phyloP scores from a whole-genome alignment of 2,113 vertebrate genomes.

The Dasyurus viverrinus region DNA sequence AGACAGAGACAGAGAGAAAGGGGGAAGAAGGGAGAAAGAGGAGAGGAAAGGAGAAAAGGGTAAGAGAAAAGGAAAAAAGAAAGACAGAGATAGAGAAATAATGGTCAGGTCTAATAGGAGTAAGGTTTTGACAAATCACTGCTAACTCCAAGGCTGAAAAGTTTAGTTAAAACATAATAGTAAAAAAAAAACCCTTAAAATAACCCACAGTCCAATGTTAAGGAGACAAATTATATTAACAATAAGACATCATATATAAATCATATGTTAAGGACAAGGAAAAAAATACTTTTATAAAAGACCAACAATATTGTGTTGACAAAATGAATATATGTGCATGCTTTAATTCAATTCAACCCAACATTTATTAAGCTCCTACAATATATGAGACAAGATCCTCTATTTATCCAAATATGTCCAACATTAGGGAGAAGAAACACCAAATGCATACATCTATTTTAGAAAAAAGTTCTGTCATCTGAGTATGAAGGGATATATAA shows the following conservation, averaged over 20 bases:
- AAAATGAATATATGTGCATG: slow-evolving; percentile 48
- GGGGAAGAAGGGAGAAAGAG: no score
- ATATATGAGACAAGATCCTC: background rate
- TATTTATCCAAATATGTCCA: slow-evolving; percentile 11
- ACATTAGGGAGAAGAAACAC: slow-evolving; percentile 5
- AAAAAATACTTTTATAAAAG: slow-evolving; percentile 5
- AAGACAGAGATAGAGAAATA: slow-evolving; percentile 31
- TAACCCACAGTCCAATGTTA: background rate
- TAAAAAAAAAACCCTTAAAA: slow-evolving; percentile 45
- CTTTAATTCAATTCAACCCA: slow-evolving; percentile 14
- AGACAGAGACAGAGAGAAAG: background rate
- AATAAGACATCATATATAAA: slow-evolving; percentile 7
- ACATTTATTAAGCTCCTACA: background rate
- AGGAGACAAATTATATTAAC: background rate
- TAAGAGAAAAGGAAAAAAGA: background rate
- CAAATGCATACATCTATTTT: slow-evolving; percentile 28
- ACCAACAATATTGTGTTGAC: slow-evolving; percentile 4
- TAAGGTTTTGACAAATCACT: slow-evolving; percentile 53
- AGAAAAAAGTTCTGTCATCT: slow-evolving; percentile 36
- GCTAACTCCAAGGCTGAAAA: slow-evolving; percentile 48
- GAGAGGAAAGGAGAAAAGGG: no score
- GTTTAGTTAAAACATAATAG: slow-evolving; percentile 65
- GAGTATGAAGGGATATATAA: background rate
- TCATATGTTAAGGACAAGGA: slow-evolving; percentile 19
- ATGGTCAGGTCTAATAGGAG: slow-evolving; percentile 33